phyloP scores from a whole-genome alignment of 2,797 vertebrate species.

The Helostoma temminkii region DNA sequence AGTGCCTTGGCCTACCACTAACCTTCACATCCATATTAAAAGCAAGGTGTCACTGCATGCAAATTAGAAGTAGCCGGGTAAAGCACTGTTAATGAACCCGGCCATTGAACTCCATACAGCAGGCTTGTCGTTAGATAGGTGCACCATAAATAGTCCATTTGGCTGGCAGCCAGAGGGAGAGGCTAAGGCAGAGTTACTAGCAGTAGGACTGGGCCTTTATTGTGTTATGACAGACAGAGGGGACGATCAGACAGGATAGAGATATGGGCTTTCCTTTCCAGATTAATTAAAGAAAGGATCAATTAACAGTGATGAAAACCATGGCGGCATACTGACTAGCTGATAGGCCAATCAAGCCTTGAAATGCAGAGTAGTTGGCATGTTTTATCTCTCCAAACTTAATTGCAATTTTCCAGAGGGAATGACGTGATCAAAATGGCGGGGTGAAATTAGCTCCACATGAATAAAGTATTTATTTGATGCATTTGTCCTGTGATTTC shows the following conservation, averaged over 20 bases:
- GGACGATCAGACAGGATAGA: slow-evolving; percentile 82
- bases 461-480: slow-evolving; percentile 84
- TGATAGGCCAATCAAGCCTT: slow-evolving; percentile 87
- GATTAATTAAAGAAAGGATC: slow-evolving; percentile 91
- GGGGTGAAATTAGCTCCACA: slow-evolving; percentile 81
- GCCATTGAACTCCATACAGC: slow-evolving; percentile 71
- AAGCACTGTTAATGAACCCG: slow-evolving; percentile 80
- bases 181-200: slow-evolving; percentile 73
- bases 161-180: slow-evolving; percentile 75
- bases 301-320: slow-evolving; percentile 88
- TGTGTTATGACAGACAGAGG: slow-evolving; percentile 84
- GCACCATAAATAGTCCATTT: slow-evolving; percentile 82
- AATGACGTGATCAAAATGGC: slow-evolving; percentile 86
- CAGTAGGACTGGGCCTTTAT: slow-evolving; percentile 77
- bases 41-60: slow-evolving; percentile 77
- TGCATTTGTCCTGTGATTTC: slow-evolving; percentile 76
- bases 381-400: slow-evolving; percentile 88
- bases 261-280: slow-evolving; percentile 86
- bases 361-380: slow-evolving; percentile 87
- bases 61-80: slow-evolving; percentile 79
- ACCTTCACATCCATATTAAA: slow-evolving; percentile 82
- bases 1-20: slow-evolving; percentile 73
- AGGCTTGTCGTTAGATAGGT: slow-evolving; percentile 71
- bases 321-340: slow-evolving; percentile 84
- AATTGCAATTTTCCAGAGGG: slow-evolving; percentile 89